These are phyloP conservation scores for Drosophila paranaensis DNA, from an alignment of 2,888 invertebrate genomes.

Conservation along the genomic window DNA sequence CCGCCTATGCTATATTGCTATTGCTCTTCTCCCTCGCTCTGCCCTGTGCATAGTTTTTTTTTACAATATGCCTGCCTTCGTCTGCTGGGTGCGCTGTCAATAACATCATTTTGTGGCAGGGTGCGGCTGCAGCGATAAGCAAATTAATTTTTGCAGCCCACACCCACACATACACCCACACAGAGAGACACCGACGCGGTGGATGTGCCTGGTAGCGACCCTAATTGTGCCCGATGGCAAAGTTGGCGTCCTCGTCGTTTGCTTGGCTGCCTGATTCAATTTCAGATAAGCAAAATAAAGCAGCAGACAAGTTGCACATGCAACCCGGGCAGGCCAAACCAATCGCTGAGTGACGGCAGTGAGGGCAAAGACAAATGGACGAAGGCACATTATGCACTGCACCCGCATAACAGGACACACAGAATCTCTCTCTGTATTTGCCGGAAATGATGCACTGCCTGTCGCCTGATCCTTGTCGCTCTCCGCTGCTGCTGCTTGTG, in stretches of 20 bases:
- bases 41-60: constrained; percentile 53
- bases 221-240: constrained; percentile 74
- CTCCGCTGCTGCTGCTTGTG: background rate
- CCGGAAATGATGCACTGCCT: constrained; percentile 72
- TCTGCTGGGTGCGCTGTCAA: constrained; percentile 56
- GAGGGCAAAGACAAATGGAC: constrained; percentile 71
- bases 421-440: background rate
- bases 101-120: constrained; percentile 73
- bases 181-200: background rate
- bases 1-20: background rate
- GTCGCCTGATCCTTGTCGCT: constrained; percentile 32
- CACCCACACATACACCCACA: constrained; percentile 5
- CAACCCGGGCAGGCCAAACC: constrained; percentile 21
- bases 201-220: constrained; percentile 48
- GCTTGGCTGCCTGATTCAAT: constrained; percentile 78
- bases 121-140: constrained; percentile 76
- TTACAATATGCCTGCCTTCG: constrained; percentile 30
- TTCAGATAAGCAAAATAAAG: constrained; percentile 81
- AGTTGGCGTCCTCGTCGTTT: constrained; percentile 54
- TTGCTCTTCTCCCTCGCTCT: background rate
- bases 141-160: constrained; percentile 74
- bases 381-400: constrained; percentile 75
- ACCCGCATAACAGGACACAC: constrained; percentile 60
- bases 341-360: constrained; percentile 4
- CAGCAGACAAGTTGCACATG: constrained; percentile 65